Evolutionary conservation across 2,797 vertebrate genomes (phyloP).

Genomic region (Linurgus olivaceus): DNA sequence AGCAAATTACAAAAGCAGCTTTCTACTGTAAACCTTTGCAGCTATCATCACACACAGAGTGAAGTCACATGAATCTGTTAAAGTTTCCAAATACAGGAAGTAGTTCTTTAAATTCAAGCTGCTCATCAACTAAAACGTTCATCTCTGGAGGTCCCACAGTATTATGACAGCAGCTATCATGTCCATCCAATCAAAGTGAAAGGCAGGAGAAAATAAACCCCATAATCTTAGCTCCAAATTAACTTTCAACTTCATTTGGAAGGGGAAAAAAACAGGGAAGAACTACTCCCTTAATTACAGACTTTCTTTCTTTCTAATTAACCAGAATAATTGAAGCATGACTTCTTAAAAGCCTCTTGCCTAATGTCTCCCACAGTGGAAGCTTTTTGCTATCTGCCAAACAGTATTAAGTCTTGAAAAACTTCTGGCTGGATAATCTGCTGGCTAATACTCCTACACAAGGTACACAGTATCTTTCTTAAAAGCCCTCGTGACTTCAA

Average conservation of each 20-base stretch:
- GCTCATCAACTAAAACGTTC: not conserved
- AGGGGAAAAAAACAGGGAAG: not conserved
- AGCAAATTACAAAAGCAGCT: not conserved
- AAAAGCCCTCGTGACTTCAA: not conserved
- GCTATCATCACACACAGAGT: not conserved
- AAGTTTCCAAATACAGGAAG: not conserved
- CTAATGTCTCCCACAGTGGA: not conserved
- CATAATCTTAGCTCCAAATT: not conserved
- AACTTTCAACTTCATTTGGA: not conserved
- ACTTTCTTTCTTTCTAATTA: conserved; percentile 29
- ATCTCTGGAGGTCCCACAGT: not conserved
- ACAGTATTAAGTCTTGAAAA: not conserved
- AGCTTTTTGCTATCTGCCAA: not conserved
- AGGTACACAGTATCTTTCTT: not conserved
- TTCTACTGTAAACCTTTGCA: not conserved
- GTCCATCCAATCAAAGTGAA: not conserved
- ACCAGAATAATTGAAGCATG: conserved; percentile 37
- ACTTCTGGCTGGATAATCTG: not conserved
- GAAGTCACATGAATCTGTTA: not conserved
- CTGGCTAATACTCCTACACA: not conserved
- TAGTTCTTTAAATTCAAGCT: not conserved
- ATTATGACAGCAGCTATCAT: not conserved
- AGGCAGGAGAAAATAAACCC: not conserved
- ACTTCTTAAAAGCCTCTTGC: conserved; percentile 36
- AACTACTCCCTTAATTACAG: conserved; percentile 5